phyloP scores from a whole-genome alignment of 1,140 invertebrate genomes.

The Plectrocnemia conspersa region DNA sequence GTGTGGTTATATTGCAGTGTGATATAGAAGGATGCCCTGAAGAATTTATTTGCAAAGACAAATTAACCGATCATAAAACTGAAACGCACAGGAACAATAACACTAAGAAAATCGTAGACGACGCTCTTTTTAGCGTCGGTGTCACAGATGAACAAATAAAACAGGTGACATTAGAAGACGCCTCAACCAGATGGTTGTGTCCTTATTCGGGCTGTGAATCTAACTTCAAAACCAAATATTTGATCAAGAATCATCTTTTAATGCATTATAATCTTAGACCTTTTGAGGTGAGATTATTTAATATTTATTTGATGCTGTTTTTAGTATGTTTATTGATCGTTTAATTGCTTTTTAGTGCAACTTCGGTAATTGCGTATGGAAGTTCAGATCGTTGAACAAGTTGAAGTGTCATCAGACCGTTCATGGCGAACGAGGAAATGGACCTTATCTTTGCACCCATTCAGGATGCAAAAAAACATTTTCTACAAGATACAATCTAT shows the following conservation, averaged over 20 bases:
- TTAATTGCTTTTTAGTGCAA: constrained; percentile 24
- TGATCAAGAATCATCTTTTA: constrained; percentile 30
- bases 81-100: not conserved
- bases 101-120: constrained; percentile 17
- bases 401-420: constrained; percentile 57
- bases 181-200: constrained; percentile 23
- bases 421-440: constrained; percentile 3
- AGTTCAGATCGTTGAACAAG: constrained; percentile 72
- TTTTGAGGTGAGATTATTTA: constrained; percentile 28
- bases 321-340: not conserved
- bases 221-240: constrained; percentile 28
- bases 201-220: constrained; percentile 20
- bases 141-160: constrained; percentile 24
- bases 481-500: constrained; percentile 43
- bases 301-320: not conserved
- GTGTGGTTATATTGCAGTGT: constrained; percentile 28
- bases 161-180: constrained; percentile 18
- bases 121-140: constrained; percentile 27
- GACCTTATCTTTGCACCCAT: constrained; percentile 31
- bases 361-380: constrained; percentile 60
- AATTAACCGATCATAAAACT: constrained; percentile 21
- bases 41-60: constrained; percentile 19
- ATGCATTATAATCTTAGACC: constrained; percentile 32
- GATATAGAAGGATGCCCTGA: constrained; percentile 19
- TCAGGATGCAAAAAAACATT: constrained; percentile 45